Evolutionary conservation across 2,888 invertebrate species (phyloP), one percentile per base, ranked within the genome.

Genomic region (Chrysopilus asiliformis): DNA sequence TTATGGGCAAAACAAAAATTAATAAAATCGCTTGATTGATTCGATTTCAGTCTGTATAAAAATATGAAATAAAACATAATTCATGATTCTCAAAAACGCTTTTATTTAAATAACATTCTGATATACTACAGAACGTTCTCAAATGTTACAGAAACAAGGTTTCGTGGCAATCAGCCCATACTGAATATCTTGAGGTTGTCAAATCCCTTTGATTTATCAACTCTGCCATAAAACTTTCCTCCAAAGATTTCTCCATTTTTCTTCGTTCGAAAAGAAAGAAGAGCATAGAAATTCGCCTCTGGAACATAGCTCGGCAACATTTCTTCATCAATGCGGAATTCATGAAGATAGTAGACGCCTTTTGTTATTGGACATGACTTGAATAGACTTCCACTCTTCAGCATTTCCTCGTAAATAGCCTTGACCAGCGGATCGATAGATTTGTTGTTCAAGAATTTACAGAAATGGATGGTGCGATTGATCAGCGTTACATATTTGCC

Each of bases 201-300:
- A 22, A 58, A 59, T 3, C 55, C 59, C 39, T 57, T 60, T 10
- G 58, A 56, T 19, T 59, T 59, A 39, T 59, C 57, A 24, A 59
- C 47, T 10, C 47, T 49, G 1, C 53, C 54, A 38, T 47, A 40
- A 3, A 58, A 27, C 16, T 15, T 35, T 4, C 53, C 53, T 12
- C 49, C 45, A 12, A 55, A 49, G n/a, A 57, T 22, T 19, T 35
- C 13, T 1, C 34, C 45, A 7, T 40, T 29, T 7, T 49, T 49
- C 4, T 47, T 20, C 29, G 36, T 41, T 4, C 22, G 35, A 3
- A 52, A n/a, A 2, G 40, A n/a, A 0, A 60, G 3, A n/a, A 44
- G 37, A 2, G 46, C 39, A 32, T 41, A 46, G 33, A 59, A 53
- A 20, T 41, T 52, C 0, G 51, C 46, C 38, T 60, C 59, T 2